Percentiles rank a stretch among this genome's conserved stretches.
Evolutionary conservation across 2,888 invertebrate genomes (phyloP).

Genomic region (Quadroppia sp.): DNA sequence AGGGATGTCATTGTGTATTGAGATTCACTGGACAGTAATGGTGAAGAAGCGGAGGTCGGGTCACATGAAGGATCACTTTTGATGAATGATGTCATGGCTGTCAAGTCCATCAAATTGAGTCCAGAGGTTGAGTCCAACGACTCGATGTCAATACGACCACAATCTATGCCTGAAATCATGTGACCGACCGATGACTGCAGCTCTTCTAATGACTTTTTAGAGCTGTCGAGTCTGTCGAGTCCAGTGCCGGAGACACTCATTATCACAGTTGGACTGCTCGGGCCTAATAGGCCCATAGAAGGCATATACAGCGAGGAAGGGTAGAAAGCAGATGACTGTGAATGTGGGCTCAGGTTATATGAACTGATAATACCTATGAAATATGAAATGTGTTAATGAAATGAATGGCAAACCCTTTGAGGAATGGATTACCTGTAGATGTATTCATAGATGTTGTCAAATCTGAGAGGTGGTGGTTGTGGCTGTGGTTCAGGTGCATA

Average conservation of each 20-base stretch:
- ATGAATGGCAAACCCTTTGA: not conserved
- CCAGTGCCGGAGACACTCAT: conserved; percentile 33
- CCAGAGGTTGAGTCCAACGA: conserved; percentile 42
- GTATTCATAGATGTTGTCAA: conserved; percentile 48
- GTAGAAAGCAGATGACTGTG: conserved; percentile 36
- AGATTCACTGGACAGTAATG: conserved; percentile 40
- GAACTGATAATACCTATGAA: conserved; percentile 41
- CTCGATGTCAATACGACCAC: conserved; percentile 47
- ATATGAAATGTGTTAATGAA: not conserved
- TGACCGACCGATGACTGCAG: conserved; percentile 45
- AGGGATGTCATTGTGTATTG: conserved; percentile 25
- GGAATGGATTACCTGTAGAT: conserved; percentile 46
- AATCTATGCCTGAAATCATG: conserved; percentile 47
- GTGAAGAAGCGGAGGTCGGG: conserved; percentile 36
- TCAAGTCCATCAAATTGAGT: conserved; percentile 42
- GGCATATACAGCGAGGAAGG: conserved; percentile 31
- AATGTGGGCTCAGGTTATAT: conserved; percentile 37
- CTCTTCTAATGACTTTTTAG: conserved; percentile 39
- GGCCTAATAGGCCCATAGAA: not conserved
- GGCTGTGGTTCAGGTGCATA: conserved; percentile 40
- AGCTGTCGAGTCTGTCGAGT: not conserved
- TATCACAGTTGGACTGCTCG: conserved; percentile 35
- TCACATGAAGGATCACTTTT: conserved; percentile 45
- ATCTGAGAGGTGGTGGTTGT: conserved; percentile 41
- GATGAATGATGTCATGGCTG: conserved; percentile 38